phyloP scores from a whole-genome alignment of 2,797 vertebrate genomes.

The Chelon auratus region DNA sequence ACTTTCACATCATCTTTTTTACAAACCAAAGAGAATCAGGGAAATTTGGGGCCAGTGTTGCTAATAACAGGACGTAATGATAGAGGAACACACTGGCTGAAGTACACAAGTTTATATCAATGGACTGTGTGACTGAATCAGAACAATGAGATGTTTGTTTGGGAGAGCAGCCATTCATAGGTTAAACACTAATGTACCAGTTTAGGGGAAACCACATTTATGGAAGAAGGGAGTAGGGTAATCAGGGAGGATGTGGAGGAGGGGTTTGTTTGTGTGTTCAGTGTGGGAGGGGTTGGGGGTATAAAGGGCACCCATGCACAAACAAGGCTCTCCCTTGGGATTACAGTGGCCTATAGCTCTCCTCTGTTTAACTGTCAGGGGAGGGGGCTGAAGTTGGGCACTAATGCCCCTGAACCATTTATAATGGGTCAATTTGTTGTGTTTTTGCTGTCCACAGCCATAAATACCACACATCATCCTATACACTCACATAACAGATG shows the following conservation, averaged over 20 bases:
- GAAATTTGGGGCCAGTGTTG: conserved; percentile 9
- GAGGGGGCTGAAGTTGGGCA: conserved; percentile 69
- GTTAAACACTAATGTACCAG: conserved; percentile 56
- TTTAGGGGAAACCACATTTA: conserved; percentile 63
- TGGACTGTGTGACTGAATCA: conserved; percentile 30
- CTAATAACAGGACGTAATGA: conserved; percentile 14
- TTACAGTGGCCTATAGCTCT: conserved; percentile 71
- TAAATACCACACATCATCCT: conserved; percentile 78
- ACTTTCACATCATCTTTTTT: conserved; percentile 23
- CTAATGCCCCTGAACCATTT: conserved; percentile 79
- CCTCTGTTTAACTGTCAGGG: conserved; percentile 74
- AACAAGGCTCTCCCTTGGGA: conserved; percentile 79
- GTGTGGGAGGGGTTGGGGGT: conserved; percentile 51
- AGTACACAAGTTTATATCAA: conserved; percentile 33
- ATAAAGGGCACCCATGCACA: conserved; percentile 83
- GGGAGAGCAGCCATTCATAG: conserved; percentile 40
- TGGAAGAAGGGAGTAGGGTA: conserved; percentile 65
- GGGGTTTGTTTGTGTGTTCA: conserved; percentile 71
- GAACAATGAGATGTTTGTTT: conserved; percentile 50
- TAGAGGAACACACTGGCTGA: conserved; percentile 13
- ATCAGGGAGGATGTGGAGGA: conserved; percentile 73
- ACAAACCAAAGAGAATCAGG: conserved; percentile 12
- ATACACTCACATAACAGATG: conserved; percentile 68
- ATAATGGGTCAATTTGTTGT: conserved; percentile 83
- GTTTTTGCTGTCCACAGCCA: conserved; percentile 72